Evolutionary conservation across 2,888 invertebrate species (phyloP).

Genomic region (Epinotia ramella): DNA sequence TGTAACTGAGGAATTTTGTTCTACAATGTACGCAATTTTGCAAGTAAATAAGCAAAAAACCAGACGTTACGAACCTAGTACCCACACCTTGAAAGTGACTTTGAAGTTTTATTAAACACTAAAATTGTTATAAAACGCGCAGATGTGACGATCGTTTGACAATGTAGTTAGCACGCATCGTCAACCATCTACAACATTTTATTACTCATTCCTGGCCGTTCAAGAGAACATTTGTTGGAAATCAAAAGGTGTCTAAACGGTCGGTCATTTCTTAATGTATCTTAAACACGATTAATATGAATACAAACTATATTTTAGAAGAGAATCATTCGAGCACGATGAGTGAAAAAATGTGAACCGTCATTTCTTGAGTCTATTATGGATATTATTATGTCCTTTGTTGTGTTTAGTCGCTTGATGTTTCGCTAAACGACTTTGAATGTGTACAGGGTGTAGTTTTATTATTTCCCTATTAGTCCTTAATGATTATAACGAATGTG

Average conservation of each 20-base stretch:
- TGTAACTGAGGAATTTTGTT: neutral
- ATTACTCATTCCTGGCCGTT: conserved; percentile 50
- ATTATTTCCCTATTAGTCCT: neutral
- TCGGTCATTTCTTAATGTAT: conserved; percentile 65
- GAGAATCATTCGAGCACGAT: conserved; percentile 69
- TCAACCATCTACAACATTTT: conserved; percentile 21
- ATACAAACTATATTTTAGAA: conserved; percentile 59
- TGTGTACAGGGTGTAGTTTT: conserved; percentile 59
- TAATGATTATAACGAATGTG: neutral
- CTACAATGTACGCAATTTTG: neutral
- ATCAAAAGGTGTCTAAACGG: conserved; percentile 62
- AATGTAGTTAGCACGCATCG: conserved; percentile 37
- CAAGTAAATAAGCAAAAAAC: neutral
- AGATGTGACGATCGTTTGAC: conserved; percentile 29
- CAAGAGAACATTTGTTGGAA: conserved; percentile 55
- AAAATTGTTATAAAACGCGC: conserved; percentile 19
- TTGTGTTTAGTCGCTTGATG: conserved; percentile 64
- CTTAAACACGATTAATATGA: conserved; percentile 66
- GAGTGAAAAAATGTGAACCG: conserved; percentile 51
- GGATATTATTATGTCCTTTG: conserved; percentile 72
- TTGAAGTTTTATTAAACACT: conserved; percentile 13
- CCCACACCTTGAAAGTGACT: conserved; percentile 8
- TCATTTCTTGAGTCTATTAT: conserved; percentile 61
- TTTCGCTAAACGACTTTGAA: conserved; percentile 65
- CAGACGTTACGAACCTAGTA: neutral